A percentile compares a stretch with the other conserved stretches of the same genome.
These are phyloP conservation scores for Pissodes strobi DNA, from an alignment of 1,140 invertebrate species.

Conservation along the genomic window DNA sequence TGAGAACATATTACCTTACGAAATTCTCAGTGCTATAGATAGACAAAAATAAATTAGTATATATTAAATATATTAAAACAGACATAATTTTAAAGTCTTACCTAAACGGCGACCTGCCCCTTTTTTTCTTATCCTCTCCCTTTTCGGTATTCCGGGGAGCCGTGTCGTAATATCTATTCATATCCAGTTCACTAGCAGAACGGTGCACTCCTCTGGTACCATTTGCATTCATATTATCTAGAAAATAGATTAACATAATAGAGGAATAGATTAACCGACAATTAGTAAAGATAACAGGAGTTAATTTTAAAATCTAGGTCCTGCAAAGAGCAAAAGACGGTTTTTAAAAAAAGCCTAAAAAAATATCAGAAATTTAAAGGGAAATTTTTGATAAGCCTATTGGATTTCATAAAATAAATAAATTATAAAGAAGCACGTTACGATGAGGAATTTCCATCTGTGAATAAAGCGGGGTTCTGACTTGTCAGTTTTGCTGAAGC, in stretches of 20 bases:
- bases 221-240: constrained; percentile 56
- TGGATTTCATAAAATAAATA: no score
- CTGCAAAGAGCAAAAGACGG: no score
- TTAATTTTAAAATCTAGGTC: no score
- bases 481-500: no score
- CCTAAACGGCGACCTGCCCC: constrained; percentile 89
- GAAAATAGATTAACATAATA: no score
- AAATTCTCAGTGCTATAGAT: constrained; percentile 41
- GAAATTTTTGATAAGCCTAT: no score
- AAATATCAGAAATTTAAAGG: no score
- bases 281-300: background rate
- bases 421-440: no score
- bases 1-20: constrained; percentile 39
- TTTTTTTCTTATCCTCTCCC: constrained; percentile 80
- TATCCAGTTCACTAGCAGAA: constrained; percentile 74
- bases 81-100: constrained; percentile 53
- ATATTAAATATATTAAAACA: constrained; percentile 2
- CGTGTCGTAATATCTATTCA: constrained; percentile 66
- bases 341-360: no score
- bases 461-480: no score
- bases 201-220: constrained; percentile 65
- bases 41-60: constrained; percentile 17
- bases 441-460: no score
- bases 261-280: no score
- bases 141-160: constrained; percentile 61